A percentile compares a stretch with the other conserved stretches of the same genome.
phyloP scores from a whole-genome alignment of 1,140 invertebrate species.

The Caenorhabditis remanei region DNA sequence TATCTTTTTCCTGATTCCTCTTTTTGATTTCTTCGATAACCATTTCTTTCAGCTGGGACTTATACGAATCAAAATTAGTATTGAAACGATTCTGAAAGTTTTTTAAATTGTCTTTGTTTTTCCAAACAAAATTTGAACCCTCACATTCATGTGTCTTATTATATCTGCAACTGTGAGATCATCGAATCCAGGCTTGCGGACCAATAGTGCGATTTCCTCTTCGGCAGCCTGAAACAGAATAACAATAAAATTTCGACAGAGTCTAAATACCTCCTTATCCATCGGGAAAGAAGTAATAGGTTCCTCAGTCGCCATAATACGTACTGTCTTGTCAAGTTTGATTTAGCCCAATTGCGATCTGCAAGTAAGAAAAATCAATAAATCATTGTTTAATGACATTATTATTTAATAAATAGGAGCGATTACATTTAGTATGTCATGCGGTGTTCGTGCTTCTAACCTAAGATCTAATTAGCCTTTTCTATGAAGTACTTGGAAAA shows the following conservation, averaged over 20 bases:
- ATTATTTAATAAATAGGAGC: background rate
- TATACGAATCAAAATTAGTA: constrained; percentile 5
- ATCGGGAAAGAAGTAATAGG: background rate
- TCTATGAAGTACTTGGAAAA: background rate
- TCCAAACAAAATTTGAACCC: background rate
- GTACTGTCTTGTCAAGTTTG: background rate
- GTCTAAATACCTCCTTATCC: constrained; percentile 20
- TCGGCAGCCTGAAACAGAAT: constrained; percentile 16
- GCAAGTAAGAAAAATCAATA: constrained; percentile 40
- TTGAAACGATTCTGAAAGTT: constrained; percentile 26
- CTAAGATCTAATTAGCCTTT: background rate
- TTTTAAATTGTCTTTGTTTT: background rate
- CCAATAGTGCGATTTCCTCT: constrained; percentile 23
- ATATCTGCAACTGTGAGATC: background rate
- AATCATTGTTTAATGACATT: background rate
- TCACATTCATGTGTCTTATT: constrained; percentile 34
- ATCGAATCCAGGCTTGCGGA: constrained; percentile 27
- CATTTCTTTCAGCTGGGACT: constrained; percentile 3
- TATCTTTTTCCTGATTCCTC: background rate
- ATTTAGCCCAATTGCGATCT: constrained; percentile 9
- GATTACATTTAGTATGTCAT: background rate
- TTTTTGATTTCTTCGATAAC: background rate
- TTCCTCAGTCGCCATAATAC: background rate
- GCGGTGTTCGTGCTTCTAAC: background rate
- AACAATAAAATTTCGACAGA: background rate